Base-by-base conservation (phyloP, 1,140 invertebrate species). In the Drosophila miranda region DNA sequence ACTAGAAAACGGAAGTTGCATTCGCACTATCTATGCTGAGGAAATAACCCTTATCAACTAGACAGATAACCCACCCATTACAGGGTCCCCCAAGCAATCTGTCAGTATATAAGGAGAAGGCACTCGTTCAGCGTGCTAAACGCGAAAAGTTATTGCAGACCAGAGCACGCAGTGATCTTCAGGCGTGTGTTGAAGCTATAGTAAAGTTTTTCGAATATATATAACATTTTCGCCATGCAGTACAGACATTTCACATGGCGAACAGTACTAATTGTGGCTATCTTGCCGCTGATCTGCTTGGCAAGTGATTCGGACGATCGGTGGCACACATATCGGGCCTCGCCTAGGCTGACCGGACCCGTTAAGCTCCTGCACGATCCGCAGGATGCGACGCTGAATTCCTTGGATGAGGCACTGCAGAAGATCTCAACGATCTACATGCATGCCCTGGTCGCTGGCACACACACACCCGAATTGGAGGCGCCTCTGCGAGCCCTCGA, bases 401-500 rank as follows among this genome's bases (percentile, higher is more conserved):
- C 75, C 7, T 44, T 90, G 55, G 89, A 90, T 16, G 51, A 3
- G 3, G 78, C 78, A 3, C 34, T 90, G 30, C 54, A 75, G 6
- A 89, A 90, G 55, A 71, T 90, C 0, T 72, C 81, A 6, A 78
- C 61, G 2, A 73, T 90, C 26, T 90, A 90, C 54, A 90, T 81
- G 71, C 84, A 90, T 26, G 89, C 89, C 0, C 30, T 90, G 9
- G 71, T 90, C 6, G 69, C 84, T 0, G 89, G 81, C 9, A 90
- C 81, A 0, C 84, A 90, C 48, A 77, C 81, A 0, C 69, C 89
- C 1, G 78, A 89, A 23, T 4, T 90, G 56, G 89, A 90, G 14
- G 66, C 64, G 11, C 75, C 75, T 2, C 53, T 90, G 60, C 55
- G 74, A 1, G 45, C 19, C 3, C 60, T 90, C 38, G 89, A 90